Evolutionary conservation across 53 echinoderm and acorn worm species (phyloP).

Genomic region (Glandiceps talaboti): DNA sequence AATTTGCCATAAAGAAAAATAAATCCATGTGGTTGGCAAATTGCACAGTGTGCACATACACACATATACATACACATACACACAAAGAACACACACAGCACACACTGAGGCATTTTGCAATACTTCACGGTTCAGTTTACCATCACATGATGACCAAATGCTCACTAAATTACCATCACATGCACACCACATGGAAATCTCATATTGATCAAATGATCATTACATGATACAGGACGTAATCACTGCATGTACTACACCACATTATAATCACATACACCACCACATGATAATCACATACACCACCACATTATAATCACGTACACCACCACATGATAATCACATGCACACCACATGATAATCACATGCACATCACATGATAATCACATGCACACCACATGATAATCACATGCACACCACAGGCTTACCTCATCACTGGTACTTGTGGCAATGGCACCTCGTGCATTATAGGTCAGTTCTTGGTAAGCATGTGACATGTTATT

Average conservation of each 20-base stretch:
- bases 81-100: too few relatives aligned
- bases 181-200: slow-evolving; percentile 23
- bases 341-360: slow-evolving; percentile 26
- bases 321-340: slow-evolving; percentile 23
- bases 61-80: too few relatives aligned
- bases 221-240: too few relatives aligned
- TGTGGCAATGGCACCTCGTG: slow-evolving; percentile 71
- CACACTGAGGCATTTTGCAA: too few relatives aligned
- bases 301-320: background rate
- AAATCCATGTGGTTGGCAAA: too few relatives aligned
- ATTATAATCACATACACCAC: background rate
- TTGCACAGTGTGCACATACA: too few relatives aligned
- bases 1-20: too few relatives aligned
- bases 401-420: too few relatives aligned
- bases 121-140: background rate
- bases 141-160: slow-evolving; percentile 31
- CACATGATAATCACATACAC: background rate
- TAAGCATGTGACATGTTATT: slow-evolving; percentile 83
- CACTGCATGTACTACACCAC: too few relatives aligned
- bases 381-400: slow-evolving; percentile 35
- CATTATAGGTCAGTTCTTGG: slow-evolving; percentile 55
- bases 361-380: slow-evolving; percentile 27
- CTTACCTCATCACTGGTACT: slow-evolving; percentile 69
- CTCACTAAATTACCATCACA: slow-evolving; percentile 23
- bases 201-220: slow-evolving; percentile 10